Evolutionary conservation across 2,113 vertebrate species (phyloP).

Genomic region (Uria lomvia): DNA sequence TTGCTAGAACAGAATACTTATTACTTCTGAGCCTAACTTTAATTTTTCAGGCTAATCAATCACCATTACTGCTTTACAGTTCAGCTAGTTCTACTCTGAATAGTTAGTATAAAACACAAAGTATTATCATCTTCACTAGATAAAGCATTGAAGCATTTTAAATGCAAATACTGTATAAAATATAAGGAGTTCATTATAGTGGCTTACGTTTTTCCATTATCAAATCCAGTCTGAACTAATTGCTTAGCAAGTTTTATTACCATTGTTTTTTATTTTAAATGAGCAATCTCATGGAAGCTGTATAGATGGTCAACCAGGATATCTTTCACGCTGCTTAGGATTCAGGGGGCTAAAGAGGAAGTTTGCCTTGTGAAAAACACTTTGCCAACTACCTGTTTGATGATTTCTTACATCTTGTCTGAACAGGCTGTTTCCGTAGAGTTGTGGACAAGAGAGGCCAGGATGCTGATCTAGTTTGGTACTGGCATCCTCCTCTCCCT

Average conservation of each 20-base stretch:
- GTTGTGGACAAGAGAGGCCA: neutral
- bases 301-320: neutral
- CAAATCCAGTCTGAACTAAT: constrained; percentile 35
- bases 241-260: constrained; percentile 6
- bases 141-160: constrained; percentile 41
- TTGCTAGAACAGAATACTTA: constrained; percentile 8
- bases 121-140: constrained; percentile 30
- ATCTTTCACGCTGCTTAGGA: neutral
- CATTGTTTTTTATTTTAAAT: constrained; percentile 14
- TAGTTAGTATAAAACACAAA: constrained; percentile 9
- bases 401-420: neutral
- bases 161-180: constrained; percentile 45
- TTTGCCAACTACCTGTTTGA: neutral
- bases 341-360: neutral
- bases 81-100: constrained; percentile 33
- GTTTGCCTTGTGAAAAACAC: neutral
- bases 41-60: constrained; percentile 26
- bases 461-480: neutral
- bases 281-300: neutral
- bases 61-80: constrained; percentile 33
- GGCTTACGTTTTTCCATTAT: constrained; percentile 32
- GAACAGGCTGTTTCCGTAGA: neutral
- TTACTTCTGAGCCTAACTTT: neutral
- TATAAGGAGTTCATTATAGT: constrained; percentile 29
- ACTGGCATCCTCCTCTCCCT: neutral